Evolutionary conservation across 2,113 vertebrate genomes (phyloP).

Genomic region (Gracilinanus agilis): DNA sequence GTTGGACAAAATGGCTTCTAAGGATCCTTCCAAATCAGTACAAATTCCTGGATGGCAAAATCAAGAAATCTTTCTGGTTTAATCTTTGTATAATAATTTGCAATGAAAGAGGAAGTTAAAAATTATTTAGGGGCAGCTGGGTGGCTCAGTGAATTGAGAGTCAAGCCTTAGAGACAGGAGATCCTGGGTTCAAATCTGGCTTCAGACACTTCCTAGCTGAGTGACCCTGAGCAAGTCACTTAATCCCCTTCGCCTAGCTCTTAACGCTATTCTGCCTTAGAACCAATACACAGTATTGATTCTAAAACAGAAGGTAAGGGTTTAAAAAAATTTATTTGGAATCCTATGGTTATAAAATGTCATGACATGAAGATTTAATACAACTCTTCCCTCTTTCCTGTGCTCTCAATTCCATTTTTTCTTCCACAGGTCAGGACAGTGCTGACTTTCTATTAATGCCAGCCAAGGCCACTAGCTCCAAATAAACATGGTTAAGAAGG

Average conservation of each 20-base stretch:
- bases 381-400: neutral
- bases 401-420: neutral
- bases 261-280: too few relatives aligned
- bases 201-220: too few relatives aligned
- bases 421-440: neutral
- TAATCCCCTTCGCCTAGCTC: too few relatives aligned
- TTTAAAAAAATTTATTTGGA: neutral
- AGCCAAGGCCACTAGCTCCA: neutral
- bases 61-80: slow-evolving; percentile 4
- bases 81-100: neutral
- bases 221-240: too few relatives aligned
- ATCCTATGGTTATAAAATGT: neutral
- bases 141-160: too few relatives aligned
- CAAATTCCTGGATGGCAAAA: slow-evolving; percentile 23
- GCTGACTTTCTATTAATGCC: neutral
- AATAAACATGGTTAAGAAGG: neutral
- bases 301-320: too few relatives aligned
- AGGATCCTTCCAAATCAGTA: neutral
- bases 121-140: neutral
- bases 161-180: too few relatives aligned
- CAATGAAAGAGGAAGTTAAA: neutral
- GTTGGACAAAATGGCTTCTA: neutral
- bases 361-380: neutral
- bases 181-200: too few relatives aligned
- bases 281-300: too few relatives aligned